Percentiles rank a stretch among this genome's conserved stretches.
These are phyloP conservation scores for Motacilla alba DNA, from an alignment of 2,113 vertebrate genomes.

Conservation along the genomic window DNA sequence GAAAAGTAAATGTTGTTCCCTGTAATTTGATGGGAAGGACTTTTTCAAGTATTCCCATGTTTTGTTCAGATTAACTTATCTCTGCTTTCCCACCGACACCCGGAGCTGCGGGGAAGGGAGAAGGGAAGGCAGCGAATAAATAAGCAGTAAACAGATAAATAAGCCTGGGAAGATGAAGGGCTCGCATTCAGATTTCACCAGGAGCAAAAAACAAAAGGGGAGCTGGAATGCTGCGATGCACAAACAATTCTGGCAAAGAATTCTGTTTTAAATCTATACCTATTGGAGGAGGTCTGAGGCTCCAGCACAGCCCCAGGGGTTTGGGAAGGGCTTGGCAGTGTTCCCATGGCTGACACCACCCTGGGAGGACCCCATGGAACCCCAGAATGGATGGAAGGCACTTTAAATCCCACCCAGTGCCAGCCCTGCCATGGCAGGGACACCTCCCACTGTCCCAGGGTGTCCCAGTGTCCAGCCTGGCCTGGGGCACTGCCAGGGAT, in stretches of 20 bases:
- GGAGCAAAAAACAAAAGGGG: background rate
- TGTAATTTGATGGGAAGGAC: background rate
- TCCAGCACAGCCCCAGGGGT: background rate
- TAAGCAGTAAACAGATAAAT: constrained; percentile 19
- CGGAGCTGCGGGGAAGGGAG: background rate
- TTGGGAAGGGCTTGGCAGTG: background rate
- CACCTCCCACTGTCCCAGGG: background rate
- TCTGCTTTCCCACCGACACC: background rate
- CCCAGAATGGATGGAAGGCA: background rate
- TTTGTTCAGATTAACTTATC: constrained; percentile 29
- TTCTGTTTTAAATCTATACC: fast-evolving
- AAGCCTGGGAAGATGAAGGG: background rate
- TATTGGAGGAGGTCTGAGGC: background rate
- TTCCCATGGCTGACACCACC: background rate
- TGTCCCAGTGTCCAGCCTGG: background rate
- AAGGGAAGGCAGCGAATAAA: background rate
- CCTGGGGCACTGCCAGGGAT: background rate
- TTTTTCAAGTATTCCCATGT: background rate
- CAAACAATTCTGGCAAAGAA: background rate
- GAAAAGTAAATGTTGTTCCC: background rate
- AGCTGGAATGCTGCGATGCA: background rate
- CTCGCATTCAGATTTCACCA: background rate
- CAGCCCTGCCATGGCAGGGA: background rate
- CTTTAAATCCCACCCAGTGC: fast-evolving
- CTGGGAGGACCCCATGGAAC: background rate